Base-by-base conservation (phyloP, 2,113 vertebrate genomes). In the Lamprologus speciosus region DNA sequence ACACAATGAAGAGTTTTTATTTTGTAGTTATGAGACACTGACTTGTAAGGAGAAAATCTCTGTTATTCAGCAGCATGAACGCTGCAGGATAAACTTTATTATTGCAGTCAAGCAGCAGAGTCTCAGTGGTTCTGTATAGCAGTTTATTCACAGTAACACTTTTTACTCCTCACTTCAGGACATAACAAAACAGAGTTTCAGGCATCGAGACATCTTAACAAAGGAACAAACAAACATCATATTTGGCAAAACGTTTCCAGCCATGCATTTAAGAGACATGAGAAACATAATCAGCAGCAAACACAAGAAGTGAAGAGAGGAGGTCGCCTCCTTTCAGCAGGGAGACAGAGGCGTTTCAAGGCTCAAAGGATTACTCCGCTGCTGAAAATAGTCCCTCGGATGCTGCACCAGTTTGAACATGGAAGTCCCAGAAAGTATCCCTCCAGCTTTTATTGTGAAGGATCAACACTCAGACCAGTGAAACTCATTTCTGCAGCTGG, bases 131-230 rank as follows among this genome's bases (percentile, higher is more conserved):
- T 63, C 17, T 12, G 28, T 65, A 8, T 31, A 33, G 60, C 8
- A 19, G 31, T 92, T 93, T 92, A 91, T 91, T 91, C 79, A 85
- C 54, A 87, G 82, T 50, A 42, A 88, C 88, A 91, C 70, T 23
- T 81, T 54, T 53, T 9, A 57, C 87, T 63, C 19, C 17, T 54
- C 33, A 73, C 9, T 73, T 80, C 14, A 54, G 5, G 1, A 86
- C 19, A 9, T 57, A 70, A 85, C 58, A 80, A 85, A 93, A 75
- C 75, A 75, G 31, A 21, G 47, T 60, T 87, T 80, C 26, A 88
- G 47, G 53, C 81, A 68, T 80, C 14, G n/a, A 86, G 42, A 85
- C 37, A 9, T 16, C 4, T n/a, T 53, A 40, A 85, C 57, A 86
- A 35, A 63, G 42, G 6, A 33, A 81, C 28, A 21, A 75, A 80